phyloP scores from a whole-genome alignment of 1,140 invertebrate genomes.

The Trissolcus basalis region DNA sequence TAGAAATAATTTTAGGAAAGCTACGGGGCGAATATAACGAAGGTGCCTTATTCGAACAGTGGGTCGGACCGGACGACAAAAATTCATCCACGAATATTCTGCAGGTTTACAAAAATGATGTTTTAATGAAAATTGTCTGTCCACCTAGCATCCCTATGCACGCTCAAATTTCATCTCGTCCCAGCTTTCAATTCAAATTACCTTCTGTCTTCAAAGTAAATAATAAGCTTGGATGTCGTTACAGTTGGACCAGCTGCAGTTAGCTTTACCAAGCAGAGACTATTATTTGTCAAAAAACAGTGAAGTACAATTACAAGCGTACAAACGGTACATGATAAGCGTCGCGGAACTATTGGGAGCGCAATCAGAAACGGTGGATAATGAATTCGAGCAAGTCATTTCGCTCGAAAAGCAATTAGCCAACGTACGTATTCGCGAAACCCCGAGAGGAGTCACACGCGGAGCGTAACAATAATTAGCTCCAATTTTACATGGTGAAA shows the following conservation, averaged over 20 bases:
- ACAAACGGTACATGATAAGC: conserved; percentile 87
- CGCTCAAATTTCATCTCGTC: background rate
- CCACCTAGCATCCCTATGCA: too few relatives aligned
- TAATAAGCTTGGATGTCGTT: conserved; percentile 16
- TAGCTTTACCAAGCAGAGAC: conserved; percentile 87
- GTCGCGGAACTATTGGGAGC: conserved; percentile 86
- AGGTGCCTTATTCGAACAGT: conserved; percentile 85
- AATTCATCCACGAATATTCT: conserved; percentile 90
- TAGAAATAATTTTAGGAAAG: conserved; percentile 82
- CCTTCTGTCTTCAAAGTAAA: background rate
- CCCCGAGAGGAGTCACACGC: background rate
- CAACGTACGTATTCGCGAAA: conserved; percentile 79
- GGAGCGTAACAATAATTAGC: too few relatives aligned
- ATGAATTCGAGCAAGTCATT: conserved; percentile 83
- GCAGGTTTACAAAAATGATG: conserved; percentile 80
- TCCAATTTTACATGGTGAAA: too few relatives aligned
- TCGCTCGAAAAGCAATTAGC: conserved; percentile 86
- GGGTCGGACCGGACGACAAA: conserved; percentile 90
- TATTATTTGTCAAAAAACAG: conserved; percentile 86
- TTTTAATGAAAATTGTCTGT: background rate
- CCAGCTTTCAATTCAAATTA: background rate
- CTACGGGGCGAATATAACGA: conserved; percentile 85
- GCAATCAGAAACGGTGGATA: conserved; percentile 78
- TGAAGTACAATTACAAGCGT: conserved; percentile 82
- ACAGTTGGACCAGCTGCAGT: conserved; percentile 87